These are phyloP conservation scores for Oncorhynchus nerka DNA, from an alignment of 2,113 vertebrate species.

Conservation along the genomic window DNA sequence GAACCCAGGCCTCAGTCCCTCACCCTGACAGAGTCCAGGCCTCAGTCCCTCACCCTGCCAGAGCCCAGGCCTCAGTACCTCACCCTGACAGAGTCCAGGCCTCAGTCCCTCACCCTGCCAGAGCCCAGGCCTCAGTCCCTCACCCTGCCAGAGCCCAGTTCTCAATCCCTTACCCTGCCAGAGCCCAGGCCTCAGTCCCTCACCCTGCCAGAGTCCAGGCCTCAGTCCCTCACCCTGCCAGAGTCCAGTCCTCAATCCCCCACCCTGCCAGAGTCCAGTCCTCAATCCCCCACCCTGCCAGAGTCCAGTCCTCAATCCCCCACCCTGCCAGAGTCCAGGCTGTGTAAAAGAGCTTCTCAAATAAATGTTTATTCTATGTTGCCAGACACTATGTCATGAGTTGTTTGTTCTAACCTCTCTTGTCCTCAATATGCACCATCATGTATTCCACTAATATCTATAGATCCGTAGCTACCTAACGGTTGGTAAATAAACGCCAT, in stretches of 20 bases:
- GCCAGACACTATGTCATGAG: slow-evolving; percentile 71
- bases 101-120: no score
- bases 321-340: slow-evolving; percentile 47
- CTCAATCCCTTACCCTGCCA: neutral
- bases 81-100: no score
- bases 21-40: no score
- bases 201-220: no score
- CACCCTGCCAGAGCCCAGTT: no score
- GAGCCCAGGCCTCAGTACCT: no score
- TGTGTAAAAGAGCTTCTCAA: slow-evolving; percentile 52
- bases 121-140: no score
- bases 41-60: no score
- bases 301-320: no score
- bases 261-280: no score
- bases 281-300: no score
- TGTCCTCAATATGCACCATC: slow-evolving; percentile 31
- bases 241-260: neutral
- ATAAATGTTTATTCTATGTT: slow-evolving; percentile 67
- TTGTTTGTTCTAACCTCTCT: slow-evolving; percentile 61
- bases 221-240: slow-evolving; percentile 28
- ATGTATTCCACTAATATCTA: slow-evolving; percentile 54
- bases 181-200: slow-evolving; percentile 48
- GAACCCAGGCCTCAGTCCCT: no score
- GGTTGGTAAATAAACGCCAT: slow-evolving; percentile 33
- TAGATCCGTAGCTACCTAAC: slow-evolving; percentile 21